These are phyloP conservation scores for Penaeus chinensis DNA, from an alignment of 1,140 invertebrate genomes.

Conservation along the genomic window DNA sequence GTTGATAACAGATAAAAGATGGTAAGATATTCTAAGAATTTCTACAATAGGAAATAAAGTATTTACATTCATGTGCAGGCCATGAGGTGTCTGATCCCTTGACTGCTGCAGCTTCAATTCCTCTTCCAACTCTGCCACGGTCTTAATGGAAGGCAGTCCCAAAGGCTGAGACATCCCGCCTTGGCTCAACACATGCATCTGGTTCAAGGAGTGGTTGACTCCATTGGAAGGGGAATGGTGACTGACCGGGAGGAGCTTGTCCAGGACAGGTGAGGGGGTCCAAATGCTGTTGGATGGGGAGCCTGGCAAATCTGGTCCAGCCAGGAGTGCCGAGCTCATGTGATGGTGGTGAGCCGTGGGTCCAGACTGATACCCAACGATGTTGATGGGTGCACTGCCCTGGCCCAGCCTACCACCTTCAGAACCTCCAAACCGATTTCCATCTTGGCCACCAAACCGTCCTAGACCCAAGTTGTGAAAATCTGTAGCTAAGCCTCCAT, in stretches of 20 bases:
- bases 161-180: constrained; percentile 9
- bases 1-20: too few species aligned
- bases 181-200: constrained; percentile 29
- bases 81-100: constrained; percentile 15
- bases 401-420: not conserved
- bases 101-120: constrained; percentile 58
- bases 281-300: constrained; percentile 55
- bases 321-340: constrained; percentile 45
- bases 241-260: constrained; percentile 44
- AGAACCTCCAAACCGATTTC: not conserved
- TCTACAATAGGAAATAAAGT: too few species aligned
- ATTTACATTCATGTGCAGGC: constrained; percentile 25
- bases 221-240: constrained; percentile 23
- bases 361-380: constrained; percentile 33
- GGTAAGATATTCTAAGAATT: too few species aligned
- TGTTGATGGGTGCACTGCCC: constrained; percentile 43
- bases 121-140: constrained; percentile 61
- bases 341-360: constrained; percentile 21
- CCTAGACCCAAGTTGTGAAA: constrained; percentile 36
- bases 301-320: constrained; percentile 44
- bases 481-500: constrained; percentile 19
- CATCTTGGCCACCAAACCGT: constrained; percentile 21
- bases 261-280: constrained; percentile 43
- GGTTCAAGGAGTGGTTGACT: constrained; percentile 6
- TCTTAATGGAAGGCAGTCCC: constrained; percentile 55